phyloP scores from a whole-genome alignment of 1,140 invertebrate species.

The Drosophila azteca region DNA sequence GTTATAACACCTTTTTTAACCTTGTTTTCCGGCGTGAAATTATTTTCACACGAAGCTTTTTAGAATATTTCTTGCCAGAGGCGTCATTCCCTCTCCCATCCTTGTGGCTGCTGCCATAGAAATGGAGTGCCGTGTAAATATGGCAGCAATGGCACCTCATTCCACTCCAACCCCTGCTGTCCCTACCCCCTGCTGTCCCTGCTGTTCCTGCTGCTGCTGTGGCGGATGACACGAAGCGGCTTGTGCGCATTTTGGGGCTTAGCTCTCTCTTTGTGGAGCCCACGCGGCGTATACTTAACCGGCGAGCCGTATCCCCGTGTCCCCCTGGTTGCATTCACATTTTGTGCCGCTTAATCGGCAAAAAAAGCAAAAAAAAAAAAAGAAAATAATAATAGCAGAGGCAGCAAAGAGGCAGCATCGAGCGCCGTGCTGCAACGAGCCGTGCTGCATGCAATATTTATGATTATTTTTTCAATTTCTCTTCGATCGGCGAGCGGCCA shows the following conservation, averaged over 20 bases:
- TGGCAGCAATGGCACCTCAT: slow-evolving; percentile 27
- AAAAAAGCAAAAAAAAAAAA: slow-evolving; percentile 10
- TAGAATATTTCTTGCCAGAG: slow-evolving; percentile 58
- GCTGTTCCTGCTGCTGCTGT: slow-evolving; percentile 9
- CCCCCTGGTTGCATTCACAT: slow-evolving; percentile 34
- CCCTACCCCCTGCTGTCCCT: not conserved
- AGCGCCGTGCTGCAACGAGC: slow-evolving; percentile 8
- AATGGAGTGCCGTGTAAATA: slow-evolving; percentile 68
- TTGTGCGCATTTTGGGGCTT: slow-evolving; percentile 52
- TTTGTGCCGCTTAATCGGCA: slow-evolving; percentile 48
- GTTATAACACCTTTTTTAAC: slow-evolving; percentile 70
- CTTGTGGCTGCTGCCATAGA: slow-evolving; percentile 11
- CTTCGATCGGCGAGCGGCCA: slow-evolving; percentile 31
- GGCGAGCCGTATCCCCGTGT: not conserved
- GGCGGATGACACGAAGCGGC: slow-evolving; percentile 47
- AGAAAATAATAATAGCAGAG: not conserved
- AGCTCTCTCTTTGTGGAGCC: slow-evolving; percentile 60
- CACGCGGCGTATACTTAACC: slow-evolving; percentile 67
- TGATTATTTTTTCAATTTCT: slow-evolving; percentile 66
- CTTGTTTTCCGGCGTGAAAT: slow-evolving; percentile 73
- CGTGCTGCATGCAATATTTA: slow-evolving; percentile 68
- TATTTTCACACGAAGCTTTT: slow-evolving; percentile 71
- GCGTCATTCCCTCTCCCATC: not conserved
- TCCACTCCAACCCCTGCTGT: no score
- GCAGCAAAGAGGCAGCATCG: slow-evolving; percentile 3